Evolutionary conservation across 2,113 vertebrate genomes (phyloP).

Genomic region (Leptobrachium ailaonicum): DNA sequence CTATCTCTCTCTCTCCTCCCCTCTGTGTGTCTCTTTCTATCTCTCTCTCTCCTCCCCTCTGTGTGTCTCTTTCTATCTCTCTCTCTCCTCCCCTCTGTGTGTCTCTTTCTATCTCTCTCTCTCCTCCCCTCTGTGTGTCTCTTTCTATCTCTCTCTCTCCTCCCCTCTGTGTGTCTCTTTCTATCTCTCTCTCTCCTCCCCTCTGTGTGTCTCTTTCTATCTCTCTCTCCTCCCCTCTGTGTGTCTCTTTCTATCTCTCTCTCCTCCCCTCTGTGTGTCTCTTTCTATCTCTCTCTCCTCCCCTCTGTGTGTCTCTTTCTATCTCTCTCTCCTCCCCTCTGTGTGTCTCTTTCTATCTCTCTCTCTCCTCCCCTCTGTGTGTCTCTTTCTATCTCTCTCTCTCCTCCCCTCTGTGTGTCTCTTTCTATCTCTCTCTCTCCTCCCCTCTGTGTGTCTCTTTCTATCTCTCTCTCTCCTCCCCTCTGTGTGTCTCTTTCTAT

Average conservation of each 20-base stretch:
- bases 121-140: slow-evolving; percentile 24
- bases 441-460: slow-evolving; percentile 1
- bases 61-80: slow-evolving; percentile 48
- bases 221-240: background rate
- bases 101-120: slow-evolving; percentile 40
- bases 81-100: slow-evolving; percentile 51
- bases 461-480: no score
- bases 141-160: no score
- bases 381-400: slow-evolving; percentile 52
- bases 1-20: slow-evolving; percentile 6
- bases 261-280: background rate
- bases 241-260: background rate
- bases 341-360: background rate
- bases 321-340: background rate
- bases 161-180: slow-evolving; percentile 29
- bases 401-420: slow-evolving; percentile 50
- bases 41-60: no score
- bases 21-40: background rate
- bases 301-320: slow-evolving; percentile 53
- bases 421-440: slow-evolving; percentile 36
- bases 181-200: slow-evolving; percentile 49
- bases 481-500: slow-evolving; percentile 46
- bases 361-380: no score
- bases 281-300: slow-evolving; percentile 51
- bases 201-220: slow-evolving; percentile 52